phyloP scores from a whole-genome alignment of 2,888 invertebrate species.

The Microctonus hyperodae region DNA sequence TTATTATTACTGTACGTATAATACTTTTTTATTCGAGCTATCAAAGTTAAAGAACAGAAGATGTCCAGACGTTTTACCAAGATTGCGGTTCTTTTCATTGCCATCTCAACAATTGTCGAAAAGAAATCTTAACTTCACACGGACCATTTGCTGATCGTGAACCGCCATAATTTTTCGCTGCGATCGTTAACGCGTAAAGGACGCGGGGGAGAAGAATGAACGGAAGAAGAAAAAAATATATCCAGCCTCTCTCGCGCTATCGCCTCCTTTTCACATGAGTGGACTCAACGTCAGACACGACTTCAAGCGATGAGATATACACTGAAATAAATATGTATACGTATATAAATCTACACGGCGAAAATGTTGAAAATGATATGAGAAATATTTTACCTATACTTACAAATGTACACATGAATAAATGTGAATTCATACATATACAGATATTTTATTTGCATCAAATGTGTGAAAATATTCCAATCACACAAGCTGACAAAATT shows the following conservation, averaged over 20 bases:
- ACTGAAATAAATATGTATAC: neutral
- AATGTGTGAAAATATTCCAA: conserved; percentile 20
- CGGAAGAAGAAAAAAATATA: conserved; percentile 24
- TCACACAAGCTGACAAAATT: conserved; percentile 4
- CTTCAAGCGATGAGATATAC: conserved; percentile 9
- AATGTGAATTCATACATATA: neutral
- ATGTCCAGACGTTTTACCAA: neutral
- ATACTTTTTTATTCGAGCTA: neutral
- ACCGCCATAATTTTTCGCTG: conserved; percentile 31
- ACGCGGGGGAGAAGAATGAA: conserved; percentile 15
- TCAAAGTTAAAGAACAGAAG: neutral
- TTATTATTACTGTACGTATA: neutral
- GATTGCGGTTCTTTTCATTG: neutral
- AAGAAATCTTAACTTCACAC: conserved; percentile 37
- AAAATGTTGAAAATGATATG: neutral
- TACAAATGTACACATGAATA: neutral
- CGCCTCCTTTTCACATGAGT: conserved; percentile 34
- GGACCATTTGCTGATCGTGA: conserved; percentile 44
- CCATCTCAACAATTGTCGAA: conserved; percentile 13
- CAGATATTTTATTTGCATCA: neutral
- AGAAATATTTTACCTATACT: neutral
- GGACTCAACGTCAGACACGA: conserved; percentile 17
- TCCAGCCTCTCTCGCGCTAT: conserved; percentile 32
- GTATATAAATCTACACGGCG: neutral
- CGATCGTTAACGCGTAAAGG: conserved; percentile 43